phyloP scores from a whole-genome alignment of 2,797 vertebrate genomes.

The Picus viridis region DNA sequence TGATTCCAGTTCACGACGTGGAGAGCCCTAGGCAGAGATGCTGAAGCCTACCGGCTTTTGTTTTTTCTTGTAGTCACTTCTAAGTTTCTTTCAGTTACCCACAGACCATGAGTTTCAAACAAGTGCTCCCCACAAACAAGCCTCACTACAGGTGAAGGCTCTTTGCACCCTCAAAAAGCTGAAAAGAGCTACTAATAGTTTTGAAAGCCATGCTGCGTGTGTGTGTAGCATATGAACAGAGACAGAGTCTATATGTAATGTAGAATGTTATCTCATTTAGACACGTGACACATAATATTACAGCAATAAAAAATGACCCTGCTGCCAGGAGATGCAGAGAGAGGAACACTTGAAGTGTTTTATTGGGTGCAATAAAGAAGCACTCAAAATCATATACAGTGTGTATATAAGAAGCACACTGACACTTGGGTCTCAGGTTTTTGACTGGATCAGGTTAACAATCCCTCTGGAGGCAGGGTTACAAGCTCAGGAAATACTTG shows the following conservation, averaged over 20 bases:
- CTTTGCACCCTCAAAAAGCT: not conserved
- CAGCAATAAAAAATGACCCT: not conserved
- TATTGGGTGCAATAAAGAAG: not conserved
- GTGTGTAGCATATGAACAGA: not conserved
- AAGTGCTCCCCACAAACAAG: not conserved
- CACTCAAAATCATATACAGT: not conserved
- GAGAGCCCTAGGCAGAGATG: not conserved
- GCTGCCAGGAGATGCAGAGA: not conserved
- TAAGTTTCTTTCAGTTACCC: not conserved
- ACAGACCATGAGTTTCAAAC: not conserved
- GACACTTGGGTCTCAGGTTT: not conserved
- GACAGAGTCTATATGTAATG: not conserved
- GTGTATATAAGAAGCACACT: not conserved
- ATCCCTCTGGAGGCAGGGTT: slow-evolving; percentile 10
- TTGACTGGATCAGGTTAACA: not conserved
- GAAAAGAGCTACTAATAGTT: not conserved
- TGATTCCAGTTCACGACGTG: not conserved
- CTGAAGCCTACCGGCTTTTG: not conserved
- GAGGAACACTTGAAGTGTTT: not conserved
- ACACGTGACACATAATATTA: not conserved
- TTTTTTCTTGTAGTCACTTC: not conserved
- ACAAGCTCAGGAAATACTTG: slow-evolving; percentile 35
- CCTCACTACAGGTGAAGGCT: no score
- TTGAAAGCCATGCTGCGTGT: not conserved
- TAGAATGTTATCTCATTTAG: not conserved